Evolutionary conservation across 92 coral and sea anemone species (phyloP).

Genomic region (Micromussa lordhowensis): DNA sequence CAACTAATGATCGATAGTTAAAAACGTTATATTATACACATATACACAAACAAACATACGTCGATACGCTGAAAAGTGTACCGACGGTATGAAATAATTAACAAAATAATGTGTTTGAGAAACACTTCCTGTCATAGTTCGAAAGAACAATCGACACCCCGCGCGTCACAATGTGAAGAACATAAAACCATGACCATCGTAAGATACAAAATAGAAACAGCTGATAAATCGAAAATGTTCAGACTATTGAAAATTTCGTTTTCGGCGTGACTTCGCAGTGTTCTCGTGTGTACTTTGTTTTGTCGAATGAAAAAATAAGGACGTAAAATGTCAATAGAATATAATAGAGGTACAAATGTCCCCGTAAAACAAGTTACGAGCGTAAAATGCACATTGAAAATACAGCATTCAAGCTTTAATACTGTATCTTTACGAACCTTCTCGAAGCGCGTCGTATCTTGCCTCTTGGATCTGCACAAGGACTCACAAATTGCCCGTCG

Average conservation of each 20-base stretch:
- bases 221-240: neutral
- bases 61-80: neutral
- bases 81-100: neutral
- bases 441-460: neutral
- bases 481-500: conserved; percentile 4
- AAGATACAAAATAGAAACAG: neutral
- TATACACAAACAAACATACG: neutral
- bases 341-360: neutral
- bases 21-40: neutral
- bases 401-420: neutral
- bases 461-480: conserved; percentile 7
- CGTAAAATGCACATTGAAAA: neutral
- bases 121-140: neutral
- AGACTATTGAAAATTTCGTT: neutral
- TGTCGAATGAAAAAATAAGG: neutral
- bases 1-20: neutral
- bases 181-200: neutral
- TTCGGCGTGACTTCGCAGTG: neutral
- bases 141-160: neutral
- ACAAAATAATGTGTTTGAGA: neutral
- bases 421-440: conserved; percentile 5
- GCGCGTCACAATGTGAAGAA: neutral
- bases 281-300: neutral
- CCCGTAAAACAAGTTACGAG: too few relatives aligned
- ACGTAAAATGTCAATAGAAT: neutral